Base-by-base conservation (phyloP, 2,888 invertebrate species). In the Molanna angustata region DNA sequence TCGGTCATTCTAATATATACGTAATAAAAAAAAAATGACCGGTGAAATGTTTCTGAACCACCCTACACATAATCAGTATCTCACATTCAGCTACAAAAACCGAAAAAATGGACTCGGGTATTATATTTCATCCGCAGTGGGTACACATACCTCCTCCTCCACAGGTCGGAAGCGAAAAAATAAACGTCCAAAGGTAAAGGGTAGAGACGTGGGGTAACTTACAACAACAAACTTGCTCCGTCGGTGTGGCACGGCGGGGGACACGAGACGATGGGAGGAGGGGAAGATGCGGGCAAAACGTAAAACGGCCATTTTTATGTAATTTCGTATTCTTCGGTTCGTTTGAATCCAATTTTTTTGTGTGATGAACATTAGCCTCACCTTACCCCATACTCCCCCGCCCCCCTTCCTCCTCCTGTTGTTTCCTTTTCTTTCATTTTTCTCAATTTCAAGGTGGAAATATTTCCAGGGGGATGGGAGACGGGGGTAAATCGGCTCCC, bases 291-390 rank as follows among this genome's bases (percentile, higher is more conserved):
- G 21, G 40, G 46, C 18, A 41, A n/a, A 41, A 40, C 32, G 46
- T 40, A 46, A 46, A 52, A 32, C 40, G 47, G 40, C 44, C 54
- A 51, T 57, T 57, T 57, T 55, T 57, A 54, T 52, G 49, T 57
- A 57, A 57, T 57, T 55, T 52, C 47, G 44, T 57, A 55, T 55
- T 57, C 57, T 57, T 57, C 54, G 57, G 57, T 49, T 57, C 57
- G 57, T 57, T 57, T 55, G 57, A 57, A 55, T 55, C 42, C 57
- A 52, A 57, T 58, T 49, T 58, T 54, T 55, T 57, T 52, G 41
- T 52, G 21, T 46, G 52, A 52, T 52, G 52, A 52, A 52, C 52
- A 52, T 52, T 50, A 43, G 16, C 32, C 37, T 20, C 21, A 13
- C 37, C 44, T n/a, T 37, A 14, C 17, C 11, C 13, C 22, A 11